A percentile compares a stretch with the other conserved stretches of the same genome.
These are phyloP conservation scores for Rugalucina vietnamica DNA, from an alignment of 2,888 invertebrate genomes.

Conservation along the genomic window DNA sequence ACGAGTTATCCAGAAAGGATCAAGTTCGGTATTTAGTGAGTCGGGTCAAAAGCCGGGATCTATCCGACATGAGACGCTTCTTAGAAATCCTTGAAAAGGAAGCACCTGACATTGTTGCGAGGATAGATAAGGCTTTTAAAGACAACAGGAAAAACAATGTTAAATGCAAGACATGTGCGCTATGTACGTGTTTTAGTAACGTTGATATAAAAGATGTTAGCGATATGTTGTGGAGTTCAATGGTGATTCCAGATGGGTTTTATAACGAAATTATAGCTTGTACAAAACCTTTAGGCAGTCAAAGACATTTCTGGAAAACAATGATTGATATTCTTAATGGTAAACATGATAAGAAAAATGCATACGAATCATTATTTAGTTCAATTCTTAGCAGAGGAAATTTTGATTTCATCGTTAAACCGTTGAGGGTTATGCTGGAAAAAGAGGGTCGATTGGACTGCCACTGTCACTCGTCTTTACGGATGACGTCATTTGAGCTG, in stretches of 20 bases:
- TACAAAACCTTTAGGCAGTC: not conserved
- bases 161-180: not conserved
- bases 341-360: not conserved
- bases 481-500: too few relatives aligned
- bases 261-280: conserved; percentile 2
- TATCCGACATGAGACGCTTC: not conserved
- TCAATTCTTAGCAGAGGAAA: not conserved
- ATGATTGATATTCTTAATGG: not conserved
- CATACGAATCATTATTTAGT: not conserved
- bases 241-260: not conserved
- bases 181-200: not conserved
- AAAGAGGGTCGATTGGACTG: not conserved
- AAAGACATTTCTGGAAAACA: not conserved
- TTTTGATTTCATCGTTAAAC: not conserved
- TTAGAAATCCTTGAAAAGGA: not conserved
- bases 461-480: not conserved
- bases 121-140: not conserved
- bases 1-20: not conserved
- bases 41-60: not conserved
- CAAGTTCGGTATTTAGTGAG: not conserved
- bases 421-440: not conserved
- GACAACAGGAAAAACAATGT: not conserved
- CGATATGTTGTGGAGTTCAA: not conserved
- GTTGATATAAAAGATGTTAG: conserved; percentile 11
- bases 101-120: not conserved